Evolutionary conservation across 2,797 vertebrate genomes (phyloP), one percentile per base, ranked within the genome.

Genomic region (Trachurus trachurus): DNA sequence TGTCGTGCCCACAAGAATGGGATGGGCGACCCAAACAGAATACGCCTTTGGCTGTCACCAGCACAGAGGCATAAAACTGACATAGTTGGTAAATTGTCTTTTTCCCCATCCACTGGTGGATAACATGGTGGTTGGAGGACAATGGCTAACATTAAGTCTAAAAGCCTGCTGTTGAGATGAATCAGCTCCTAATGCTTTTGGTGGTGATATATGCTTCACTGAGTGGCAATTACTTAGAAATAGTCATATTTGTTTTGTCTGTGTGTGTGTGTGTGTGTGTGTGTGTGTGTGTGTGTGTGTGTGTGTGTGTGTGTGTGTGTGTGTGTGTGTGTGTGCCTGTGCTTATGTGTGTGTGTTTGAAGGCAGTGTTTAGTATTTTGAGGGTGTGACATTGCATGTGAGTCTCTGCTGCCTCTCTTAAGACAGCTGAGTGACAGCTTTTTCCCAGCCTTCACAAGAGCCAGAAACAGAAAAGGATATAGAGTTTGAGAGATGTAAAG

Each of bases 141-240:
- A 77, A 71, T 75, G 76, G 62, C 59, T 84, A 71, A 85, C 63
- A 66, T 66, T 77, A 68, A 78, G 68, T 57, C 70, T 79, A 86
- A 82, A 80, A 82, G 80, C 79, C 69, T 66, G 63, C 61, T 73
- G 44, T 42, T 52, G 64, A 83, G 54, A 74, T 83, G 60, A 81
- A 86, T 86, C 76, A 82, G 76, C 59, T 66, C 31, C 40, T 42
- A 69, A 58, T 76, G 75, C 80, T 72, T 72, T 62, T 44, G 37
- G 21, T 63, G 52, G 44, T 80, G 78, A 84, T 78, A 68, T 82
- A 82, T 62, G 62, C 49, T 75, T 74, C 84, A 71, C 79, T 58
- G 72, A 84, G 71, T 83, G 78, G 71, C 83, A 79, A 64, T 84
- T 79, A 82, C 66, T 76, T 82, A 52, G 65, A 84, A 86, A 85